A percentile compares a stretch with the other conserved stretches of the same genome.
phyloP scores from a whole-genome alignment of 2,888 invertebrate species.

The Orchesella flavescens region DNA sequence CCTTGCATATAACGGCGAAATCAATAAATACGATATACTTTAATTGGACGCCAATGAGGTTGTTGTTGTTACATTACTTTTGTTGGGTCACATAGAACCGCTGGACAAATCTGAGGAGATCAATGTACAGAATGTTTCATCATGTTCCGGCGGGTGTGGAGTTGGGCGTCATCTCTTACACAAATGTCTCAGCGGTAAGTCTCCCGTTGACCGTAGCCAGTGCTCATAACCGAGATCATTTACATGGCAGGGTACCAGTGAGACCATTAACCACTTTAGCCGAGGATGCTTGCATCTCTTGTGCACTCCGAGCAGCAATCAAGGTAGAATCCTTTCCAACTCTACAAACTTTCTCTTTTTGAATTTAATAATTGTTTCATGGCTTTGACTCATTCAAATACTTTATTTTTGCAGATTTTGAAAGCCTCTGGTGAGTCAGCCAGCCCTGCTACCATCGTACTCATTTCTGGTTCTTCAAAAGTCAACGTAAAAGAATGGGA shows the following conservation, averaged over 20 bases:
- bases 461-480: constrained; percentile 69
- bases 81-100: constrained; percentile 66
- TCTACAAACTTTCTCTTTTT: not conserved
- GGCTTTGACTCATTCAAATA: not conserved
- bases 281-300: constrained; percentile 70
- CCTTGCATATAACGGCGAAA: not conserved
- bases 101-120: constrained; percentile 71
- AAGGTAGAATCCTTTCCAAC: constrained; percentile 60
- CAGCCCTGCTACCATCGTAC: constrained; percentile 68
- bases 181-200: constrained; percentile 69
- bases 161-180: constrained; percentile 72
- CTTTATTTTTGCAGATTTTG: constrained; percentile 62
- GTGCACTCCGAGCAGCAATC: constrained; percentile 69
- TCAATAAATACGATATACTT: not conserved
- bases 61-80: not conserved
- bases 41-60: not conserved
- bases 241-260: constrained; percentile 72
- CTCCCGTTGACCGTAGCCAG: constrained; percentile 72
- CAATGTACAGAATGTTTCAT: constrained; percentile 72
- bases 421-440: constrained; percentile 66
- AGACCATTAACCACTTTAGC: constrained; percentile 69
- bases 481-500: constrained; percentile 69
- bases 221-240: constrained; percentile 72
- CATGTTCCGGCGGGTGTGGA: constrained; percentile 71
- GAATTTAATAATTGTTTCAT: not conserved